phyloP scores from a whole-genome alignment of 1,140 invertebrate genomes.

The Psilanteris sp. region DNA sequence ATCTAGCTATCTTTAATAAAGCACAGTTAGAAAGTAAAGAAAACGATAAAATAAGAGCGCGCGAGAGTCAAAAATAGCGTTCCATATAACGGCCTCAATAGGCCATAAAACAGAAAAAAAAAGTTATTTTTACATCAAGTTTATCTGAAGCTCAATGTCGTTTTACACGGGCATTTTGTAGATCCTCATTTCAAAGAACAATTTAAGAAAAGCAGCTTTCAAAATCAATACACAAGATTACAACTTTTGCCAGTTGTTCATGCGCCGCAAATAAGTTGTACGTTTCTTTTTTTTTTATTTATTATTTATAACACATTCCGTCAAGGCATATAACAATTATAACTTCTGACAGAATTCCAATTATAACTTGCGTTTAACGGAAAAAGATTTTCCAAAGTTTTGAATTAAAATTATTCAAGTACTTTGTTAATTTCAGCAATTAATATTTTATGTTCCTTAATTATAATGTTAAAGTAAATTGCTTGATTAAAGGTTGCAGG shows the following conservation, averaged over 20 bases:
- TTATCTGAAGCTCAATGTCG: neutral
- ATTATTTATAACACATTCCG: too few species aligned
- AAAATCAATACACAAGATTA: conserved; percentile 9
- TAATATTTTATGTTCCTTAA: too few species aligned
- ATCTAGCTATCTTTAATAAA: conserved; percentile 1
- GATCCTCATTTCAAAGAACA: conserved; percentile 4
- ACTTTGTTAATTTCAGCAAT: too few species aligned
- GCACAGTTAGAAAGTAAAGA: conserved; percentile 3
- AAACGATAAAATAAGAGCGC: neutral
- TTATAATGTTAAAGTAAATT: too few species aligned
- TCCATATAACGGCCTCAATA: neutral
- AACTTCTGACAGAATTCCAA: too few species aligned
- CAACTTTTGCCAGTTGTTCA: neutral
- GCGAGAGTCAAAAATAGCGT: conserved; percentile 11
- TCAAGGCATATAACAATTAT: too few species aligned
- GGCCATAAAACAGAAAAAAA: conserved; percentile 21
- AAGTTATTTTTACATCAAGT: conserved; percentile 12
- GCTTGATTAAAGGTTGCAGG: too few species aligned
- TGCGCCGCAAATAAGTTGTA: too few species aligned
- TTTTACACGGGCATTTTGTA: neutral
- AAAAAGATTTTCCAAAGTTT: too few species aligned
- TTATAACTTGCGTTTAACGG: too few species aligned
- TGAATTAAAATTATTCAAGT: too few species aligned
- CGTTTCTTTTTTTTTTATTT: too few species aligned
- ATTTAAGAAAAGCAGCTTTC: conserved; percentile 12